Evolutionary conservation across 2,888 invertebrate genomes (phyloP).

Genomic region (Masnerella sp.): DNA sequence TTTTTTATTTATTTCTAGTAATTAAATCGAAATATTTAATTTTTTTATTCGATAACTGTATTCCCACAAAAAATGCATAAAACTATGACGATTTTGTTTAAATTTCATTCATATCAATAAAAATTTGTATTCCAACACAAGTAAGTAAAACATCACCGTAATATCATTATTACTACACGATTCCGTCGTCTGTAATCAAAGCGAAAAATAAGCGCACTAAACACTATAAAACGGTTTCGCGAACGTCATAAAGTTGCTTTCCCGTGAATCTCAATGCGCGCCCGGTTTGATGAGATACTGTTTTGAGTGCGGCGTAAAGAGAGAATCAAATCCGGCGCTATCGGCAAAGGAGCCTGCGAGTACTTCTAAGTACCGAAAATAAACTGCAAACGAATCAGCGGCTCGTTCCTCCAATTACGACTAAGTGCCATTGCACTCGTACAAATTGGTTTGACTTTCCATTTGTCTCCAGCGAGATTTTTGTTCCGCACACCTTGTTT

Average conservation of each 20-base stretch:
- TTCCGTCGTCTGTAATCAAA: slow-evolving; percentile 3
- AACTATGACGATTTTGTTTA: too few species aligned
- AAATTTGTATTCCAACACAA: too few species aligned
- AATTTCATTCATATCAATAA: too few species aligned
- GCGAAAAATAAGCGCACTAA: not conserved
- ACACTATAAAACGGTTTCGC: not conserved
- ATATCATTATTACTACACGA: too few species aligned
- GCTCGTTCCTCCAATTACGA: slow-evolving; percentile 30
- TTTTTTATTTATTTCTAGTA: too few species aligned
- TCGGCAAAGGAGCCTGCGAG: slow-evolving; percentile 15
- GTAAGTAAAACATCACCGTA: too few species aligned
- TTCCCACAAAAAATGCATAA: too few species aligned
- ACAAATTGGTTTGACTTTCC: slow-evolving; percentile 30
- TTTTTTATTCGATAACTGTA: too few species aligned
- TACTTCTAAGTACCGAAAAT: slow-evolving; percentile 38
- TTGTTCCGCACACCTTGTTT: slow-evolving; percentile 17
- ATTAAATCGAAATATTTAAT: too few species aligned
- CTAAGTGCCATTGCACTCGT: slow-evolving; percentile 34
- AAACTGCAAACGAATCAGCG: slow-evolving; percentile 32
- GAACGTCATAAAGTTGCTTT: slow-evolving; percentile 5
- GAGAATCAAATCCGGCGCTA: slow-evolving; percentile 10
- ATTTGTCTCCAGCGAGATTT: slow-evolving; percentile 16
- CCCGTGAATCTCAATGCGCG: not conserved
- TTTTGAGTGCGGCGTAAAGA: slow-evolving; percentile 20
- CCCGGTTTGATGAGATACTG: slow-evolving; percentile 16